Evolutionary conservation across 2,113 vertebrate genomes (phyloP).

Genomic region (Bujurquina vittata): DNA sequence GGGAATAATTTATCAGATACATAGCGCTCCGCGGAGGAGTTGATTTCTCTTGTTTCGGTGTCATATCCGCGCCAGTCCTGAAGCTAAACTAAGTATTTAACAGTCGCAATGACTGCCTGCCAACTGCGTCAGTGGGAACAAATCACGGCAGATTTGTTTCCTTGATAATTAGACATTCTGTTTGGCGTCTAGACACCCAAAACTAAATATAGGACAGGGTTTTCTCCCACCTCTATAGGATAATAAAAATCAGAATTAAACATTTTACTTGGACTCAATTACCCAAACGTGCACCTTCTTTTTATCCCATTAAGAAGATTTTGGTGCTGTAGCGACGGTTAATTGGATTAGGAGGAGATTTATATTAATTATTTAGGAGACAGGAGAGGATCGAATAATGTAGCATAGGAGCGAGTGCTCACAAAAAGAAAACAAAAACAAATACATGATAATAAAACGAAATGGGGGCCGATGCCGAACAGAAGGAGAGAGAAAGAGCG

Average conservation of each 20-base stretch:
- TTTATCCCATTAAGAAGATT: constrained; percentile 18
- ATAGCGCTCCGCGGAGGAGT: neutral
- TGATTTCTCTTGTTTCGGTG: constrained; percentile 1
- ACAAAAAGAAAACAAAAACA: neutral
- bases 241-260: neutral
- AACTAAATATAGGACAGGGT: neutral
- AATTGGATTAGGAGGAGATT: constrained; percentile 12
- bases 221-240: neutral
- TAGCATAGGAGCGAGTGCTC: constrained; percentile 4
- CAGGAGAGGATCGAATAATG: neutral
- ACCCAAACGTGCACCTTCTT: neutral
- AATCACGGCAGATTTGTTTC: neutral
- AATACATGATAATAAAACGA: neutral
- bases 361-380: neutral
- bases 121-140: neutral
- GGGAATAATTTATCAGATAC: neutral
- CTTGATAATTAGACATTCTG: constrained; percentile 9
- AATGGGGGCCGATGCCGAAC: neutral
- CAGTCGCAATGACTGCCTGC: neutral
- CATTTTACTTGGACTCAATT: neutral
- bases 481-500: neutral
- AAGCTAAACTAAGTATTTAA: constrained; percentile 12
- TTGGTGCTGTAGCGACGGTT: neutral
- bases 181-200: constrained; percentile 5
- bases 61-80: neutral